These are phyloP conservation scores for Machimus rusticus DNA, from an alignment of 2,888 invertebrate species.

Conservation along the genomic window DNA sequence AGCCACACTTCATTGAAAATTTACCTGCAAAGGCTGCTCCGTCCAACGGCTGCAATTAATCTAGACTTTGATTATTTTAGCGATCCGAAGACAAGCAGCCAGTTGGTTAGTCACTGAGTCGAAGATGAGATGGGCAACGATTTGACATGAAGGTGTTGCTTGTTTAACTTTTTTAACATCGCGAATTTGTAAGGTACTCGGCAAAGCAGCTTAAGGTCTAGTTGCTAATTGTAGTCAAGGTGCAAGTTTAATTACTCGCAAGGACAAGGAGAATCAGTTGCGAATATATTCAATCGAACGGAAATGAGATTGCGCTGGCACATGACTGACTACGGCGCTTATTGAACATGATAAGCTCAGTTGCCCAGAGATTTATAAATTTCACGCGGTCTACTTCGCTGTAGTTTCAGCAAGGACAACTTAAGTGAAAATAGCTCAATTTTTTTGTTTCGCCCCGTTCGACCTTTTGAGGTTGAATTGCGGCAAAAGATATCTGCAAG, in stretches of 20 bases:
- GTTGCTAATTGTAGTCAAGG: background rate
- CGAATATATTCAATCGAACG: background rate
- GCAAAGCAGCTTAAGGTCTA: background rate
- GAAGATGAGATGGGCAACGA: background rate
- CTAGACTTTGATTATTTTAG: background rate
- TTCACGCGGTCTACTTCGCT: background rate
- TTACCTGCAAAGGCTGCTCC: background rate
- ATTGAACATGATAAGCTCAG: slow-evolving; percentile 6
- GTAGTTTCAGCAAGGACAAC: background rate
- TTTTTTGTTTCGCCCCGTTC: background rate
- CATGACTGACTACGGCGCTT: background rate
- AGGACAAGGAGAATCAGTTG: slow-evolving; percentile 2
- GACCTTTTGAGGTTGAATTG: background rate
- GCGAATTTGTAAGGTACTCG: background rate
- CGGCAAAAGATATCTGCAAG: background rate
- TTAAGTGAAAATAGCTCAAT: background rate
- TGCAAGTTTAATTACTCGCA: background rate
- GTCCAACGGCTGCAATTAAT: background rate
- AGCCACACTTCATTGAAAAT: background rate
- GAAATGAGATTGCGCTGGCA: background rate
- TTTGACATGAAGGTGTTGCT: background rate
- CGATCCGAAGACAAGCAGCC: background rate
- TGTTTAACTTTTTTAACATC: background rate
- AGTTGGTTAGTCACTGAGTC: background rate
- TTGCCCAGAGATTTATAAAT: background rate